phyloP scores from a whole-genome alignment of 2,888 invertebrate genomes.

The Periphyllus acericola region DNA sequence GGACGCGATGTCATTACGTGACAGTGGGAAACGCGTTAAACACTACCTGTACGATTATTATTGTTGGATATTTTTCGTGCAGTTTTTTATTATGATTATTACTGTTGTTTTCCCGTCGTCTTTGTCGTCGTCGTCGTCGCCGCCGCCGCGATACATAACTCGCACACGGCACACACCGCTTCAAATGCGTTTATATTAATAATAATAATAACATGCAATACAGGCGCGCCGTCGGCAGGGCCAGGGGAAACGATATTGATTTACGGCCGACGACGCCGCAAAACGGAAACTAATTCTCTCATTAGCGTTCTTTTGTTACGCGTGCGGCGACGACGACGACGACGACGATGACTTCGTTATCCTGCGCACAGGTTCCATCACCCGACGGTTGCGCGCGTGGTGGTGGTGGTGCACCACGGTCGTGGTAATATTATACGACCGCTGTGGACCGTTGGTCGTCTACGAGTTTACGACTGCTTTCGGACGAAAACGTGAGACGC shows the following conservation, averaged over 20 bases:
- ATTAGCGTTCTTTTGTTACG: neutral
- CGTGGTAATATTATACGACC: too few relatives aligned
- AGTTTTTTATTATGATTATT: neutral
- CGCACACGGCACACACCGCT: neutral
- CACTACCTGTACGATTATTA: too few relatives aligned
- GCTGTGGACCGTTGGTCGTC: too few relatives aligned
- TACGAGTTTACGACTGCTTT: too few relatives aligned
- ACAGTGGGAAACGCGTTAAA: neutral
- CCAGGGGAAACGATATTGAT: neutral
- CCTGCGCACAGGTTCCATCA: too few relatives aligned
- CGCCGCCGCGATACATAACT: neutral
- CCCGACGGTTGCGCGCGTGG: too few relatives aligned
- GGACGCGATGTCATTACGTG: neutral
- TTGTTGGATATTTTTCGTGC: neutral
- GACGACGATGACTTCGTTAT: too few relatives aligned
- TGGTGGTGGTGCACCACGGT: too few relatives aligned
- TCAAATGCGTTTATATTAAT: neutral
- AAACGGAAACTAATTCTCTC: neutral
- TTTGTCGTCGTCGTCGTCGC: neutral
- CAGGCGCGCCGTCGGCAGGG: neutral
- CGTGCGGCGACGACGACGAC: neutral
- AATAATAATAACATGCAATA: too few relatives aligned
- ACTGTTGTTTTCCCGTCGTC: neutral
- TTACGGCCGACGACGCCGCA: neutral
- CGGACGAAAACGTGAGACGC: too few relatives aligned